Conservation (phyloP, 2,113 vertebrate species). For the Panthera uncia region DNA sequence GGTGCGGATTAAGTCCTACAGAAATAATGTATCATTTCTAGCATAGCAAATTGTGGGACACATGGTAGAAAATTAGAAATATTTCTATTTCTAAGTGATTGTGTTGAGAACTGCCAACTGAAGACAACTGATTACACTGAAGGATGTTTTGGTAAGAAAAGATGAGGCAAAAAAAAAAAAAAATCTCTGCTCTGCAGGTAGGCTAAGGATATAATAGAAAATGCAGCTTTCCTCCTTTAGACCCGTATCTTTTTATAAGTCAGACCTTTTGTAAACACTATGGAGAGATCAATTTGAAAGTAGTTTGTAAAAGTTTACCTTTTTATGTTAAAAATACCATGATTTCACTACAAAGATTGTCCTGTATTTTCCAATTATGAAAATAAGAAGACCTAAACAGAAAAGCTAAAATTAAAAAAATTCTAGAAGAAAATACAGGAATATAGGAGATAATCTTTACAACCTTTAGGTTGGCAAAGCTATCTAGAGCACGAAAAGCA, state of each 20-base stretch:
- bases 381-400: neutral
- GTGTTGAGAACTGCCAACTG: neutral
- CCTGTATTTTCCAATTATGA: neutral
- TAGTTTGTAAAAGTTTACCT: neutral
- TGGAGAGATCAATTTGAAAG: neutral
- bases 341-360: neutral
- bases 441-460: neutral
- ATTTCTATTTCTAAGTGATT: neutral
- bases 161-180: neutral
- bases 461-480: neutral
- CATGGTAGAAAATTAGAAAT: neutral
- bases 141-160: neutral
- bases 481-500: neutral
- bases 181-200: neutral
- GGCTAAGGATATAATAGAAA: neutral
- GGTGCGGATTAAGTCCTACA: neutral
- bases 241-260: neutral
- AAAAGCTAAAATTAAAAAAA: constrained; percentile 45
- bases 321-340: neutral
- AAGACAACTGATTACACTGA: neutral
- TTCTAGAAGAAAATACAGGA: neutral
- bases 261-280: neutral
- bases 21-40: neutral
- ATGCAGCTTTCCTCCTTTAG: neutral
- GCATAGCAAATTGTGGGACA: neutral